Percentiles rank a stretch among this genome's conserved stretches.
phyloP scores from a whole-genome alignment of 1,140 invertebrate species.

The Leucophenga varia region DNA sequence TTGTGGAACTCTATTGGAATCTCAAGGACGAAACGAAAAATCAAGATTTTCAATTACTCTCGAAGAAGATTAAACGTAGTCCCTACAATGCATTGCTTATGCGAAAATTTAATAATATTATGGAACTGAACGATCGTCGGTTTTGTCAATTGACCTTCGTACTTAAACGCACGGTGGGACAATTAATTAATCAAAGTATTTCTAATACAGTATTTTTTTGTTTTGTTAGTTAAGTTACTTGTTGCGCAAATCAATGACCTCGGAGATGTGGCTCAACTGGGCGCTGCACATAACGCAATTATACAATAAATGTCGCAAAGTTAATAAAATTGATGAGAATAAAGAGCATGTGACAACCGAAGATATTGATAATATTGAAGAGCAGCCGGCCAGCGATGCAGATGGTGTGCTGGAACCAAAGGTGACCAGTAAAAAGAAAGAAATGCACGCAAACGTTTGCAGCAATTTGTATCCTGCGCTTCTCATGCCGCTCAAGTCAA shows the following conservation, averaged over 20 bases:
- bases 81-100: constrained; percentile 51
- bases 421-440: constrained; percentile 35
- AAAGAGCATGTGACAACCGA: constrained; percentile 1
- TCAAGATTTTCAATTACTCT: constrained; percentile 42
- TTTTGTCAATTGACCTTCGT: constrained; percentile 52
- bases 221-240: constrained; percentile 29
- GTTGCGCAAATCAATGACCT: constrained; percentile 43
- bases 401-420: constrained; percentile 19
- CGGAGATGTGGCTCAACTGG: constrained; percentile 50
- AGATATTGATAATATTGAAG: constrained; percentile 2
- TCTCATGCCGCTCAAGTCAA: constrained; percentile 59
- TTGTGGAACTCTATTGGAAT: constrained; percentile 46
- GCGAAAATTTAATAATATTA: constrained; percentile 43
- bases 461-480: constrained; percentile 63
- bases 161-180: constrained; percentile 42
- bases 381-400: constrained; percentile 8
- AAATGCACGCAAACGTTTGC: constrained; percentile 54
- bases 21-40: constrained; percentile 46
- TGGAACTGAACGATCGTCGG: constrained; percentile 43
- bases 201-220: neutral
- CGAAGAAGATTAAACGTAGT: constrained; percentile 52
- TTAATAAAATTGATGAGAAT: constrained; percentile 7
- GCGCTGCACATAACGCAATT: constrained; percentile 45
- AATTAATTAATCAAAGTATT: neutral
- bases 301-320: constrained; percentile 43